Percentiles rank a stretch among this genome's conserved stretches.
These are phyloP conservation scores for Lophotis ruficrista DNA, from an alignment of 2,113 vertebrate species.

Conservation along the genomic window DNA sequence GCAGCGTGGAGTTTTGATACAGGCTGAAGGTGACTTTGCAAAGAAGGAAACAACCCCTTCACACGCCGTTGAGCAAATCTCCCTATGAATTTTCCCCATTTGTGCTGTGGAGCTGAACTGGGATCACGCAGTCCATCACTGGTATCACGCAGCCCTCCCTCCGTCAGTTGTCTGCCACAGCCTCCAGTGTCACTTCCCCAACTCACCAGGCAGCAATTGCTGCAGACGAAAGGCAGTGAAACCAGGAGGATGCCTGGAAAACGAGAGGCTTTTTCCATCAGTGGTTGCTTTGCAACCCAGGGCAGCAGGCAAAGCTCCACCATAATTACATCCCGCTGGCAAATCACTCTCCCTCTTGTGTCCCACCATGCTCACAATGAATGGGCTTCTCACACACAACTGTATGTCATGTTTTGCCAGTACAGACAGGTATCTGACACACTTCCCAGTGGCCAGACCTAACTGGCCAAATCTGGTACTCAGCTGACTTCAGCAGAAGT, in stretches of 20 bases:
- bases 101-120: not conserved
- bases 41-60: not conserved
- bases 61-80: not conserved
- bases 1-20: not conserved
- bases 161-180: not conserved
- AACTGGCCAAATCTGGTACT: not conserved
- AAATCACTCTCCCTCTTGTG: not conserved
- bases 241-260: not conserved
- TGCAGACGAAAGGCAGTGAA: not conserved
- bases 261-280: not conserved
- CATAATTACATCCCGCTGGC: slow-evolving; percentile 15
- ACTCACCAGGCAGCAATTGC: not conserved
- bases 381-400: not conserved
- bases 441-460: not conserved
- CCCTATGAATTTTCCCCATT: not conserved
- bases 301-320: slow-evolving; percentile 47
- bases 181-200: not conserved
- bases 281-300: slow-evolving; percentile 16
- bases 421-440: not conserved
- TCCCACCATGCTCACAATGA: not conserved
- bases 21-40: not conserved
- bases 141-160: not conserved
- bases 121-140: not conserved
- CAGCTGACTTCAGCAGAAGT: not conserved
- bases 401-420: not conserved